Evolutionary conservation across 2,113 vertebrate species (phyloP), one percentile per base, ranked within the genome.

Genomic region (Pituophis catenifer): DNA sequence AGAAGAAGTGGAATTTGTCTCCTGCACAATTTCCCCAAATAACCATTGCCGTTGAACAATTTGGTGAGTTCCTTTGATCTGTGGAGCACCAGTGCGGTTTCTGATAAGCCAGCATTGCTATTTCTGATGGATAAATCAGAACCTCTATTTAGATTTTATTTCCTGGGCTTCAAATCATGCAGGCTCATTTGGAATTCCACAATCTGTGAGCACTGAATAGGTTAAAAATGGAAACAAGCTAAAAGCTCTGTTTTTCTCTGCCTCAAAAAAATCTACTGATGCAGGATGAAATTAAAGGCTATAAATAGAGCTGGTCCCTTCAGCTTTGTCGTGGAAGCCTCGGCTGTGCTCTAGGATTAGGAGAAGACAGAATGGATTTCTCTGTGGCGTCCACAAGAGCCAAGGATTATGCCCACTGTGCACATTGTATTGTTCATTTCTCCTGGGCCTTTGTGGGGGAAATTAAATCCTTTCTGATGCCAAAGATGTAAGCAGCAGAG

Each of bases 351-450:
- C 92, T 93, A 94, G 97, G 97, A 97, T 97, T 97, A 97, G 95
- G 92, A 95, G 96, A 96, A 95, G 96, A 97, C 95, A 97, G 96
- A 97, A 97, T 97, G 96, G 97, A 97, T 97, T 97, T 97, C 96
- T 97, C 94, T 96, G 95, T 97, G 96, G 96, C 95, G 95, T 97
- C 97, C 97, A 96, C 97, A 96, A 95, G 95, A 97, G 96, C 96
- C 96, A 96, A 96, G 97, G 96, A 96, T 97, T 97, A 97, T 96
- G 94, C 96, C 94, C 96, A 95, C 94, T 95, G 97, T 96, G 96
- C 96, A 96, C 96, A 96, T 96, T 96, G 95, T 93, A 96, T 96
- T 97, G 96, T 97, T 96, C 96, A 96, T 96, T 96, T 97, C 95
- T 96, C 48, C 7, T 91, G 95, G 96, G 96, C 91, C 90, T 93